These are phyloP conservation scores for Danio rerio DNA, from an alignment of 2,113 vertebrate species.

Conservation along the genomic window GRCz12tu NC_133188.1:55340501-55341000, in stretches of 20 bases:
- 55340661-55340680: no score
- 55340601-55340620: no score
- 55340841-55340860: slow-evolving; percentile 75
- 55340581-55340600: no score
- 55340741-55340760: slow-evolving; percentile 71
- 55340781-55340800: slow-evolving; percentile 61
- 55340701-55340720: slow-evolving; percentile 74
- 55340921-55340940: slow-evolving; percentile 63
- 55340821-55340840: slow-evolving; percentile 67
- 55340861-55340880: slow-evolving; percentile 67
- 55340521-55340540: no score
- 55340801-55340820: slow-evolving; percentile 50
- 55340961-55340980: background rate
- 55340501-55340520: no score
- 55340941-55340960: slow-evolving; percentile 13
- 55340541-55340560: no score
- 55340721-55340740: slow-evolving; percentile 78
- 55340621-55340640: no score
- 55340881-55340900: slow-evolving; percentile 66
- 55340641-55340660: no score
- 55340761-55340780: slow-evolving; percentile 70
- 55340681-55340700: slow-evolving; percentile 51
- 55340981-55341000: slow-evolving; percentile 23
- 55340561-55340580: no score
- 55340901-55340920: slow-evolving; percentile 65